Conservation (phyloP, 2,113 vertebrate genomes). For the Cebus imitator region DNA sequence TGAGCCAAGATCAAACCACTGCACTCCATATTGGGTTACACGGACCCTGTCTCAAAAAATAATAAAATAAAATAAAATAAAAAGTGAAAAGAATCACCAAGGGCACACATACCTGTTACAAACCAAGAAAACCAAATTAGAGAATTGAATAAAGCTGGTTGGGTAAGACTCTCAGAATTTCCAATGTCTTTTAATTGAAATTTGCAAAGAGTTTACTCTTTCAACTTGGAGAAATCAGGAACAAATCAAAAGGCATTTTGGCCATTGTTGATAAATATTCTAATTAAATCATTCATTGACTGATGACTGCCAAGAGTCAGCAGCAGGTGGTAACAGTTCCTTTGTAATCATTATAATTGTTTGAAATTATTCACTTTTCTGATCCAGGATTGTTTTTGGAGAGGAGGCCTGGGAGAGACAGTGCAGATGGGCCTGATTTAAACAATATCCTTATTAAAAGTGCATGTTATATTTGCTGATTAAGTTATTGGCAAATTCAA, state of each 20-base stretch:
- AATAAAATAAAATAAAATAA: too few relatives aligned
- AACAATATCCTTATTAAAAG: conserved; percentile 43
- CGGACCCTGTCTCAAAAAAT: too few relatives aligned
- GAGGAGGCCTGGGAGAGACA: background rate
- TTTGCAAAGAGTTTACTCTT: conserved; percentile 1
- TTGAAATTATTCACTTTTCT: conserved; percentile 48
- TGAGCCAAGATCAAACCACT: too few relatives aligned
- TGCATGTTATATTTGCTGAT: conserved; percentile 14
- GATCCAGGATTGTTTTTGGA: conserved; percentile 13
- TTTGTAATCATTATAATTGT: conserved; percentile 53
- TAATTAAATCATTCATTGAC: conserved; percentile 35
- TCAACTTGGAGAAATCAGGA: background rate
- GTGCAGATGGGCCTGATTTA: conserved; percentile 16
- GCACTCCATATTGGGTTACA: too few relatives aligned
- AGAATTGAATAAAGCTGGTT: background rate
- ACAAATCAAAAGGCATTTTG: conserved; percentile 34
- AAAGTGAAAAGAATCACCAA: background rate
- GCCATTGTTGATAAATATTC: conserved; percentile 51
- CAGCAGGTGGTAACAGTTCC: conserved; percentile 24
- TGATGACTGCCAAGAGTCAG: background rate
- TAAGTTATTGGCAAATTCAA: conserved; percentile 41
- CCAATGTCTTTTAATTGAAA: background rate
- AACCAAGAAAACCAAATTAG: background rate
- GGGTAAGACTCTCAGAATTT: background rate
- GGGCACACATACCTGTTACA: background rate